phyloP scores from a whole-genome alignment of 2,797 vertebrate genomes.

The Myiotriccus ornatus region DNA sequence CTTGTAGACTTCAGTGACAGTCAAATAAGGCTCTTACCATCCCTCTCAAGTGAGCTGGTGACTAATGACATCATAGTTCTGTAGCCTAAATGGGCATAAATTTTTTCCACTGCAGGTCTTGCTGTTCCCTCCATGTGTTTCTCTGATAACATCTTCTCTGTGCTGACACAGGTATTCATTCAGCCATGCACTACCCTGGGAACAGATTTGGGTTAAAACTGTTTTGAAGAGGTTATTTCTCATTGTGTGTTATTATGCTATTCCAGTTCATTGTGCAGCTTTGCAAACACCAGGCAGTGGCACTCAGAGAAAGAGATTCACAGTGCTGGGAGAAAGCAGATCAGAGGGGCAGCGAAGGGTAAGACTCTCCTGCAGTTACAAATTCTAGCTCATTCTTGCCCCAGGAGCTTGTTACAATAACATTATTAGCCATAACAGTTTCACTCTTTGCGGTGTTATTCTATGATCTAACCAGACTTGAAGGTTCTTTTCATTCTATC shows the following conservation, averaged over 20 bases:
- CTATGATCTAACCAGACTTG: neutral
- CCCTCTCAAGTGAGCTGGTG: neutral
- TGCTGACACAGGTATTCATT: neutral
- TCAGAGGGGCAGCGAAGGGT: neutral
- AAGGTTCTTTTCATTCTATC: neutral
- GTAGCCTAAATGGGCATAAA: neutral
- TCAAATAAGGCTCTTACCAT: neutral
- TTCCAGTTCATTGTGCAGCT: neutral
- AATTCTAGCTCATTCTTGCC: neutral
- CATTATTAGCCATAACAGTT: neutral
- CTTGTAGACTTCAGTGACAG: neutral
- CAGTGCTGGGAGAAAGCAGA: neutral
- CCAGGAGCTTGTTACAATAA: neutral
- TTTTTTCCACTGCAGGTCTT: neutral
- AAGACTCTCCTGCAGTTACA: neutral
- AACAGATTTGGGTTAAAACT: neutral
- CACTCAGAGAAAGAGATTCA: neutral
- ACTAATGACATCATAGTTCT: neutral
- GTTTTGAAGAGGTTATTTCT: slow-evolving; percentile 19
- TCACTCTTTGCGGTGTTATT: neutral
- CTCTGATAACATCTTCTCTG: neutral
- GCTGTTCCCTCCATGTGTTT: neutral
- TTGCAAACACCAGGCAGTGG: neutral
- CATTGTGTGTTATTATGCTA: slow-evolving; percentile 1
- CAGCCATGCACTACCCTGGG: neutral